phyloP scores from a whole-genome alignment of 2,888 invertebrate species.

The Drosophila formosana region DNA sequence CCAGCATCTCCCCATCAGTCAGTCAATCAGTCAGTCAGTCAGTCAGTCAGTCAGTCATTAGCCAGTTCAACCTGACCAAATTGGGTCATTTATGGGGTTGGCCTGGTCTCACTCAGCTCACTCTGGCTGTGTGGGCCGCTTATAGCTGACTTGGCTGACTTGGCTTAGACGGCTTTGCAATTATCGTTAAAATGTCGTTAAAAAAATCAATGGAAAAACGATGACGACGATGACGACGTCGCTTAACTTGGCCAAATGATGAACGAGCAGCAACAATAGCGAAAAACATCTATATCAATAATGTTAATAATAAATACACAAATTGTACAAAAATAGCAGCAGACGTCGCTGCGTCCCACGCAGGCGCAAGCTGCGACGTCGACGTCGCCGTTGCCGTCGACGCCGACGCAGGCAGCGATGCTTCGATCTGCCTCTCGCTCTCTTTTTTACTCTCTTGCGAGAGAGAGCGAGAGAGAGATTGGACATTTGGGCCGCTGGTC shows the following conservation, averaged over 20 bases:
- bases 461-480: background rate
- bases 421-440: conserved; percentile 7
- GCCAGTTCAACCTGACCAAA: conserved; percentile 68
- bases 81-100: conserved; percentile 79
- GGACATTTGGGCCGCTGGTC: conserved; percentile 52
- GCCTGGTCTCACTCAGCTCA: conserved; percentile 29
- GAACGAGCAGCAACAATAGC: conserved; percentile 46
- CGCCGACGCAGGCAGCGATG: conserved; percentile 11
- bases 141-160: conserved; percentile 25
- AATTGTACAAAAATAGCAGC: conserved; percentile 59
- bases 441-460: background rate
- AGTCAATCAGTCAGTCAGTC: background rate
- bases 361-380: conserved; percentile 22
- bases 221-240: conserved; percentile 45
- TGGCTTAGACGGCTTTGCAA: conserved; percentile 64
- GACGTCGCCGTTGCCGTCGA: conserved; percentile 20
- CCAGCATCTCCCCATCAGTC: conserved; percentile 12
- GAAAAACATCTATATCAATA: conserved; percentile 57
- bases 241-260: conserved; percentile 60
- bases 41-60: conserved; percentile 5
- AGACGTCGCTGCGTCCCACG: conserved; percentile 63
- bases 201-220: conserved; percentile 64
- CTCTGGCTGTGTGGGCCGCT: conserved; percentile 56
- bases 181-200: conserved; percentile 80
- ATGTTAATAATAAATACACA: conserved; percentile 47